Conservation (phyloP, 2,888 invertebrate genomes). For the Coelinius sp. region DNA sequence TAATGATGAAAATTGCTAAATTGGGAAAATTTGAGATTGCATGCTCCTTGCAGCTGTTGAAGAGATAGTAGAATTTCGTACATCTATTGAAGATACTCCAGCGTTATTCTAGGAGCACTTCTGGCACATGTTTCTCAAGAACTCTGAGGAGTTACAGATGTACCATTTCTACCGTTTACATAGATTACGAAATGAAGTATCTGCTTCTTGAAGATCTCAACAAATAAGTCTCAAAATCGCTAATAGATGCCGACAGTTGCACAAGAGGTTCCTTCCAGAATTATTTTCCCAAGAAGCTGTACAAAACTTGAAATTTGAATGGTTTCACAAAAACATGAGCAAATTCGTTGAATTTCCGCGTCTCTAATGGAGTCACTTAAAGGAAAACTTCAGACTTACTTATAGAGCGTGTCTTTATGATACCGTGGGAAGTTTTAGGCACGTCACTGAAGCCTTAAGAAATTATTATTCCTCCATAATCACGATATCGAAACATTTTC, state of each 20-base stretch:
- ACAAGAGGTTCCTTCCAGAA: background rate
- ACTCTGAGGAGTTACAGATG: background rate
- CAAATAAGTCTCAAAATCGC: background rate
- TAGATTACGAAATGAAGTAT: background rate
- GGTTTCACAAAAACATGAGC: background rate
- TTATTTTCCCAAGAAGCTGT: background rate
- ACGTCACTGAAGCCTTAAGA: background rate
- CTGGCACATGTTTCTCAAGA: background rate
- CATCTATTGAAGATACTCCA: background rate
- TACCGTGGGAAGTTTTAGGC: background rate
- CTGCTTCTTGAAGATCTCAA: background rate
- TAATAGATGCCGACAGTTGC: background rate
- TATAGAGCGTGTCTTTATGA: background rate
- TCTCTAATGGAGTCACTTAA: background rate
- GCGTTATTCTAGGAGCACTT: background rate
- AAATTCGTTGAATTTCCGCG: background rate
- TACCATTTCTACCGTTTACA: background rate
- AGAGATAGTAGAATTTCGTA: no score
- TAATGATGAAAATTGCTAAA: no score
- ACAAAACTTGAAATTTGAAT: background rate
- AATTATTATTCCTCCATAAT: background rate
- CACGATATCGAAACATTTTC: background rate
- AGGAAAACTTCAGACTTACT: background rate
- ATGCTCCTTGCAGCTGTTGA: no score
- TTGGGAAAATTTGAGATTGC: no score